phyloP scores from a whole-genome alignment of 1,140 invertebrate species.

The Hyles vespertilio region DNA sequence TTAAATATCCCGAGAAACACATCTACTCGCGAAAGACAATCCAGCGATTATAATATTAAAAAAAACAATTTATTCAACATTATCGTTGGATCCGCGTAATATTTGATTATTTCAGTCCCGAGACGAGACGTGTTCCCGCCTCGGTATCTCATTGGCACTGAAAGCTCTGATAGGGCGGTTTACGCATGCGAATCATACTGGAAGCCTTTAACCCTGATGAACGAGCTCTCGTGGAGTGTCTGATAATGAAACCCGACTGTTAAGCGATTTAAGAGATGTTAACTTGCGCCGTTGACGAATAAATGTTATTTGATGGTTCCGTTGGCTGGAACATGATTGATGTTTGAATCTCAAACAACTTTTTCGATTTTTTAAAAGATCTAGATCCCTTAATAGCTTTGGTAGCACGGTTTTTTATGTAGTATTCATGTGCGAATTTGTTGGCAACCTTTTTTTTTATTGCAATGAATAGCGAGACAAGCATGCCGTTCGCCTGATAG shows the following conservation, averaged over 20 bases:
- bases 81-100: slow-evolving; percentile 18
- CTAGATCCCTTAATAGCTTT: not conserved
- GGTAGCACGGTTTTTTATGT: no score
- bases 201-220: slow-evolving; percentile 47
- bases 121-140: slow-evolving; percentile 37
- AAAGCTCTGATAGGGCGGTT: slow-evolving; percentile 45
- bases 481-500: no score
- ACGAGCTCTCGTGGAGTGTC: slow-evolving; percentile 43
- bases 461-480: no score
- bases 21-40: no score
- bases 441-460: no score
- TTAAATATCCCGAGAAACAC: no score
- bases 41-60: no score
- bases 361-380: slow-evolving; percentile 12
- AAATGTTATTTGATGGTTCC: no score
- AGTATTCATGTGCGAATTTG: no score
- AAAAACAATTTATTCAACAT: slow-evolving; percentile 2
- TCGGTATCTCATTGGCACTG: slow-evolving; percentile 39
- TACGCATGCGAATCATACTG: slow-evolving; percentile 55
- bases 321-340: not conserved
- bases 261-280: slow-evolving; percentile 45
- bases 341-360: not conserved
- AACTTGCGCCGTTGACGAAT: slow-evolving; percentile 22
- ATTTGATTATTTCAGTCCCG: not conserved
- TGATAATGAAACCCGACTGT: slow-evolving; percentile 58